Evolutionary conservation across 1,140 invertebrate genomes (phyloP), one percentile per base, ranked within the genome.

Genomic region (Bactericera cockerelli): DNA sequence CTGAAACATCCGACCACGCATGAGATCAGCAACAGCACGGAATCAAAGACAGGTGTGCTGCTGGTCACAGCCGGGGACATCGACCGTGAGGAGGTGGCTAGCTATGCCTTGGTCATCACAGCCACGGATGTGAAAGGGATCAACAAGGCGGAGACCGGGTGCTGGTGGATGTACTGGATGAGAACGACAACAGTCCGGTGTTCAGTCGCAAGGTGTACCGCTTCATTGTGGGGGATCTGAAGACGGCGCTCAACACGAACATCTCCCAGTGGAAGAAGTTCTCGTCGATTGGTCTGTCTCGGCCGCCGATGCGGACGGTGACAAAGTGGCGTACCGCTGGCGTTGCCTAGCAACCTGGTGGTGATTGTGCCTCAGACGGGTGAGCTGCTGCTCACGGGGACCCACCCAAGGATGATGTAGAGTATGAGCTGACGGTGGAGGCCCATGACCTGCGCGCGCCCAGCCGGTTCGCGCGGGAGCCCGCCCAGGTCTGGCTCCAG

Each of bases 281-380:
- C 65, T 79, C 81, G 0, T 81, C 81, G 1, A 77, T 94, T 54
- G 90, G 89, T 82, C 79, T 65, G 88, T 94, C 1, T 75, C 78
- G 55, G 90, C 90, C 0, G 79, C 76, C 26, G 91, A 94, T 70
- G 85, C 81, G 0, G 91, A 94, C 68, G 88, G 87, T 4, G 90
- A 94, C 72, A 82, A 82, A 61, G 79, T 93, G 2, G 83, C 87
- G 11, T 95, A 92, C 69, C 81, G 58, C 71, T 93, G 14, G 76
- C 80, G n/a, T 80, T 81, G 1, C 82, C 84, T 1, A 89, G 80
- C 55, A 87, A 87, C 64, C 70, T 85, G 26, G 79, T 89, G 10
- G 85, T 93, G 8, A 83, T 94, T 59, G 87, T 93, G 0, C 91
- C 91, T 0, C 90, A 93, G 74, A 93, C 90, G 1, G 91, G 91